Percentiles rank a stretch among this genome's conserved stretches.
Evolutionary conservation across 2,888 invertebrate genomes (phyloP).

Genomic region (Agriopis aurantiaria): DNA sequence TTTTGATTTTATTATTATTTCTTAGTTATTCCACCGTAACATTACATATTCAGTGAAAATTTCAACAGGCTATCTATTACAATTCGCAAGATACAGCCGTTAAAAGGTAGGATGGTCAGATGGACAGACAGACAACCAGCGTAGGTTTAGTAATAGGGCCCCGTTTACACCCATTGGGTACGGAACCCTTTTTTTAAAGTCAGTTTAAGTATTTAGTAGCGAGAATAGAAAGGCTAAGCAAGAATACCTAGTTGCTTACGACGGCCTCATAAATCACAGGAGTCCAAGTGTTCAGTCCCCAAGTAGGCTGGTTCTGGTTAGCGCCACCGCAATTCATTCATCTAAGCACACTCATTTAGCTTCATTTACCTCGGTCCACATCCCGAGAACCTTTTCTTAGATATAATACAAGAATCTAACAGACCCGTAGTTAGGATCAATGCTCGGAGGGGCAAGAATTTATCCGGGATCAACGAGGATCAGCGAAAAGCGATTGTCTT

Average conservation of each 20-base stretch:
- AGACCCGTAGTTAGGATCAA: slow-evolving; percentile 4
- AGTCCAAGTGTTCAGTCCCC: slow-evolving; percentile 31
- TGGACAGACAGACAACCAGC: too few species aligned
- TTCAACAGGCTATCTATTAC: too few species aligned
- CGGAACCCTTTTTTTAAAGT: background rate
- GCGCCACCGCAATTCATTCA: slow-evolving; percentile 47
- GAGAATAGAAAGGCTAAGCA: background rate
- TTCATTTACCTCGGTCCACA: slow-evolving; percentile 49
- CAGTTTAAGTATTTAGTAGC: background rate
- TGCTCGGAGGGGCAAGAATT: background rate
- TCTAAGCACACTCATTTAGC: slow-evolving; percentile 52
- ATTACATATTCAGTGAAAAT: too few species aligned
- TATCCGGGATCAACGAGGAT: slow-evolving; percentile 9
- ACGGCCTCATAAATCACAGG: slow-evolving; percentile 5
- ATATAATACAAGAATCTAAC: slow-evolving; percentile 5
- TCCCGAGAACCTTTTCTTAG: slow-evolving; percentile 41
- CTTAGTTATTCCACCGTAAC: too few species aligned
- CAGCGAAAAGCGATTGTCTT: slow-evolving; percentile 5
- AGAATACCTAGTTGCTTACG: background rate
- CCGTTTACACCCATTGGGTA: too few species aligned
- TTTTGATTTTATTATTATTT: too few species aligned
- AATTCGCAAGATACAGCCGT: too few species aligned
- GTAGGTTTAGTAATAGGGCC: too few species aligned
- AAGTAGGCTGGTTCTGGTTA: slow-evolving; percentile 35
- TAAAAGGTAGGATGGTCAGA: too few species aligned